These are phyloP conservation scores for Rhyacophila brunnea DNA, from an alignment of 1,140 invertebrate genomes.

Conservation along the genomic window DNA sequence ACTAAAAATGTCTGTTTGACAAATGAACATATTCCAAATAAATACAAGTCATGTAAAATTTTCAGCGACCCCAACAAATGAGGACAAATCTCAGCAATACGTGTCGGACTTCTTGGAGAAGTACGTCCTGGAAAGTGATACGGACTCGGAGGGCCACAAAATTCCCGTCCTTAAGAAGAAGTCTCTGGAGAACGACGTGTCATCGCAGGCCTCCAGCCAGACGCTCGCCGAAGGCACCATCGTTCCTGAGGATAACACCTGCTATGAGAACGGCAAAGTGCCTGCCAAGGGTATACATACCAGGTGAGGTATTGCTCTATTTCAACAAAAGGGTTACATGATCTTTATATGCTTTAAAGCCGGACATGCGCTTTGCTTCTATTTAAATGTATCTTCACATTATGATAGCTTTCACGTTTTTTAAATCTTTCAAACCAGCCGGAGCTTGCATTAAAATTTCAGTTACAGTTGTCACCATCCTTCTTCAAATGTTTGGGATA, in stretches of 20 bases:
- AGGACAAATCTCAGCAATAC: constrained; percentile 58
- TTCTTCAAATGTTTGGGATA: too few species aligned
- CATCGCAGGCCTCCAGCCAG: constrained; percentile 17
- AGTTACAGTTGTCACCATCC: too few species aligned
- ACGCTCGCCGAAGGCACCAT: constrained; percentile 12
- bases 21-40: too few species aligned
- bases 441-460: too few species aligned
- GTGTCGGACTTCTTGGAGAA: constrained; percentile 65
- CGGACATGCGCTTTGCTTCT: too few species aligned
- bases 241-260: constrained; percentile 14
- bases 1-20: too few species aligned
- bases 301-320: too few species aligned
- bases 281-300: constrained; percentile 28
- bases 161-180: constrained; percentile 47
- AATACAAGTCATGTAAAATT: not conserved
- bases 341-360: too few species aligned
- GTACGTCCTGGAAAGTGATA: constrained; percentile 67
- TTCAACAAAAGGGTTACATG: too few species aligned
- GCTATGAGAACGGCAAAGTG: constrained; percentile 6
- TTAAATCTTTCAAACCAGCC: too few species aligned
- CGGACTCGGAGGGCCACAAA: constrained; percentile 59
- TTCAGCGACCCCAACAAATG: constrained; percentile 41
- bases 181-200: constrained; percentile 9
- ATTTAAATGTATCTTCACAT: too few species aligned
- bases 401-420: too few species aligned